These are phyloP conservation scores for Pomacea maculata DNA, from an alignment of 1,140 invertebrate genomes.

Conservation along the genomic window DNA sequence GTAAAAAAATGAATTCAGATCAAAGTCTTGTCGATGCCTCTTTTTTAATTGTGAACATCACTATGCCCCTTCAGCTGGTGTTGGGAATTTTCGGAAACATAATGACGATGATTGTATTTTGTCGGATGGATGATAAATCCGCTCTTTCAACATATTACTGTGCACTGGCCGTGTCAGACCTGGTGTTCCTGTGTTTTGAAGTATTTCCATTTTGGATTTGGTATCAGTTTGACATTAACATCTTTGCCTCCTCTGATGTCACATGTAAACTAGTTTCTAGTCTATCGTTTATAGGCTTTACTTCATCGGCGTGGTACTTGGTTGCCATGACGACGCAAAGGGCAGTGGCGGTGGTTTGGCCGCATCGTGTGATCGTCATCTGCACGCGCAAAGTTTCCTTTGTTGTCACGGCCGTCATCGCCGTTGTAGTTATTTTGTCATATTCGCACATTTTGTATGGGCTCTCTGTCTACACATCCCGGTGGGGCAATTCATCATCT, in stretches of 20 bases:
- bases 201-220: constrained; percentile 42
- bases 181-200: constrained; percentile 37
- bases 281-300: constrained; percentile 27
- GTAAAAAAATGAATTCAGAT: too few species aligned
- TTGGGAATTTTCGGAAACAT: constrained; percentile 32
- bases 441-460: constrained; percentile 29
- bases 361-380: constrained; percentile 28
- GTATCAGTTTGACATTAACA: constrained; percentile 34
- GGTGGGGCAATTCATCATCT: too few species aligned
- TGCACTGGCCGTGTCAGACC: constrained; percentile 37
- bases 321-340: constrained; percentile 46
- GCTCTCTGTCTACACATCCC: too few species aligned
- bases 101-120: constrained; percentile 31
- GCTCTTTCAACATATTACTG: constrained; percentile 35
- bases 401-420: constrained; percentile 8
- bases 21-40: too few species aligned
- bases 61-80: constrained; percentile 22
- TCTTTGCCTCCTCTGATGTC: constrained; percentile 11
- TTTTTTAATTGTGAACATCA: too few species aligned
- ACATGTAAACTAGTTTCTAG: constrained; percentile 40
- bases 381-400: constrained; percentile 24
- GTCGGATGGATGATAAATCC: not conserved
- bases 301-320: constrained; percentile 43
- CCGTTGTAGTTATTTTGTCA: not conserved
- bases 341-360: constrained; percentile 40